phyloP scores from a whole-genome alignment of 2,113 vertebrate species.

The Epinephelus fuscoguttatus region DNA sequence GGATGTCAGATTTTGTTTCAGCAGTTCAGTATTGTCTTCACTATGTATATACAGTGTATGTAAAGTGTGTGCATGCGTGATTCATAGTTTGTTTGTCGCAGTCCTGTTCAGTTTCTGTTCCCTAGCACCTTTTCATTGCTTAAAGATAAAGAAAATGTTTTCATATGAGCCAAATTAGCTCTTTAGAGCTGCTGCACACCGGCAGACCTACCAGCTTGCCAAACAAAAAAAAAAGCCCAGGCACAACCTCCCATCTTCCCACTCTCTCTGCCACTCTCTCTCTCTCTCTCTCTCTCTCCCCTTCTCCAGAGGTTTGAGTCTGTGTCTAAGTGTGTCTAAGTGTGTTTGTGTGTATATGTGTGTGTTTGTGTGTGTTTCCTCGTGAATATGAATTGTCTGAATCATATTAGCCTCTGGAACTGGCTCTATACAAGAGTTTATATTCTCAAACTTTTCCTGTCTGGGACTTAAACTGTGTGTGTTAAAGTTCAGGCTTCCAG shows the following conservation, averaged over 20 bases:
- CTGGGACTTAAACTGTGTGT: neutral
- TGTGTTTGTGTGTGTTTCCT: neutral
- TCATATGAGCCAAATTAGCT: neutral
- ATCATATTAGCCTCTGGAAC: neutral
- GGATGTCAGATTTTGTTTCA: too few species aligned
- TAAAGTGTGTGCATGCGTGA: too few species aligned
- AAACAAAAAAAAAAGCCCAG: neutral
- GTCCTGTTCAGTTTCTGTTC: neutral
- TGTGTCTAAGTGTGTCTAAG: neutral
- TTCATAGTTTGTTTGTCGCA: neutral
- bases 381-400: constrained; percentile 4
- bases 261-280: neutral
- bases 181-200: neutral
- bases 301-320: neutral
- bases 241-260: neutral
- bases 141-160: neutral
- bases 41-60: too few species aligned
- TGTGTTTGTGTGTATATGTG: neutral
- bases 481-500: constrained; percentile 5
- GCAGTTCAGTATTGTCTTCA: too few species aligned
- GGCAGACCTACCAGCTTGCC: neutral
- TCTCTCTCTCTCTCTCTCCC: neutral
- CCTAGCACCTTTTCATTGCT: neutral
- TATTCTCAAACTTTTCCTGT: constrained; percentile 5
- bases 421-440: neutral